Conservation (phyloP, 2,888 invertebrate species). For the Oscheius onirici region DNA sequence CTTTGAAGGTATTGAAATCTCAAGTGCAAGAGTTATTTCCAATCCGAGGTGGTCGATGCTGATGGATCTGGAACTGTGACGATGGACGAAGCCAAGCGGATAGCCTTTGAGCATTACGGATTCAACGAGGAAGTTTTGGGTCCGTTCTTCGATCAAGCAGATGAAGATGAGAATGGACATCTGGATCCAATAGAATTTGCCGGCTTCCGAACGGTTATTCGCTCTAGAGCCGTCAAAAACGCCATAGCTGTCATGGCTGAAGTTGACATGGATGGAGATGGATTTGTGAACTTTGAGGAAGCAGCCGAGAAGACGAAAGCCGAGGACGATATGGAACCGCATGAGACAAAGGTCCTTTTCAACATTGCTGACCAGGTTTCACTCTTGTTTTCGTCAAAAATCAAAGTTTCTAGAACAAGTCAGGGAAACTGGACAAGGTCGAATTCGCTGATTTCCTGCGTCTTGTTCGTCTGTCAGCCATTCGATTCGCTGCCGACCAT, state of each 20-base stretch:
- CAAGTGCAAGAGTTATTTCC: neutral
- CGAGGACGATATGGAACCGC: conserved; percentile 67
- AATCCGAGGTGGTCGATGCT: conserved; percentile 62
- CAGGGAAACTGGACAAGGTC: conserved; percentile 66
- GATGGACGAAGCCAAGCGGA: conserved; percentile 67
- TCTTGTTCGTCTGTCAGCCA: conserved; percentile 66
- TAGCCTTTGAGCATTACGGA: conserved; percentile 67
- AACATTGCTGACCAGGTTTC: conserved; percentile 67
- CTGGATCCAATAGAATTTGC: conserved; percentile 70
- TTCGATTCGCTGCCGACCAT: conserved; percentile 69
- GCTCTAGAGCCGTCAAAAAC: conserved; percentile 50
- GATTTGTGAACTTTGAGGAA: conserved; percentile 59
- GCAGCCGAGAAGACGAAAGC: conserved; percentile 62
- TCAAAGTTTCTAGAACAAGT: conserved; percentile 55
- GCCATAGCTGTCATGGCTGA: conserved; percentile 54
- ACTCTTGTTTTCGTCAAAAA: neutral
- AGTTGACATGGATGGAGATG: conserved; percentile 54
- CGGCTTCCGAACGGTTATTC: conserved; percentile 64
- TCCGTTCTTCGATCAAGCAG: conserved; percentile 70
- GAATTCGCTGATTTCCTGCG: conserved; percentile 69
- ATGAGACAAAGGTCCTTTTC: conserved; percentile 65
- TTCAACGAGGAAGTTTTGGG: conserved; percentile 57
- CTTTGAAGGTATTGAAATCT: conserved; percentile 48
- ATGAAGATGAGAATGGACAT: conserved; percentile 69
- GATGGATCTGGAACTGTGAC: conserved; percentile 68